phyloP scores from a whole-genome alignment of 2,888 invertebrate species.

The Encarsia formosa region DNA sequence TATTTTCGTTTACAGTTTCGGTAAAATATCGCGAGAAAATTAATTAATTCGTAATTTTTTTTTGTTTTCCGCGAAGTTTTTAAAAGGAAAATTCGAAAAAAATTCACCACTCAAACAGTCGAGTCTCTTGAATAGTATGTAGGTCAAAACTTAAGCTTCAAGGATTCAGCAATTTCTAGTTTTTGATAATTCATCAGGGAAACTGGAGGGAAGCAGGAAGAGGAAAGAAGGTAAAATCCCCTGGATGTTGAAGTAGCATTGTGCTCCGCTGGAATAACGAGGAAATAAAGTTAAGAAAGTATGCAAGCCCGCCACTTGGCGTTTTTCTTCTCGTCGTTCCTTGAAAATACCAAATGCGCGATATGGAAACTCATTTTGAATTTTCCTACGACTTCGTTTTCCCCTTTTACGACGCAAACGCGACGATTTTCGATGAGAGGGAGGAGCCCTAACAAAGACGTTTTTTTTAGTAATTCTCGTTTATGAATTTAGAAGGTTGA shows the following conservation, averaged over 20 bases:
- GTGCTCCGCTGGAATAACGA: constrained; percentile 15
- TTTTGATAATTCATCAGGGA: constrained; percentile 37
- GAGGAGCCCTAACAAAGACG: too few relatives aligned
- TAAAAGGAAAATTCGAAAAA: too few relatives aligned
- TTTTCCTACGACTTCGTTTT: constrained; percentile 18
- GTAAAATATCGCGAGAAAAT: not conserved
- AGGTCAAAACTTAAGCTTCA: constrained; percentile 13
- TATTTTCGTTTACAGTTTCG: too few relatives aligned
- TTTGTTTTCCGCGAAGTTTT: too few relatives aligned
- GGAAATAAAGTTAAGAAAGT: constrained; percentile 26
- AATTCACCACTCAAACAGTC: too few relatives aligned
- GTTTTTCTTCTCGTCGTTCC: not conserved
- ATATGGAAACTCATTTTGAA: constrained; percentile 23
- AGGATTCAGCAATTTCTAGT: constrained; percentile 20
- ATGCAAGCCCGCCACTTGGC: constrained; percentile 17
- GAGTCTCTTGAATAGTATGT: constrained; percentile 3
- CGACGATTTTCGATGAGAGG: constrained; percentile 17
- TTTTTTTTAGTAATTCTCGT: too few relatives aligned
- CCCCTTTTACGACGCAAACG: constrained; percentile 10
- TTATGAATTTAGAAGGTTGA: too few relatives aligned
- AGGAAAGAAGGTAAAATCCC: not conserved
- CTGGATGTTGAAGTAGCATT: constrained; percentile 8
- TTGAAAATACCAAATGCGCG: constrained; percentile 11
- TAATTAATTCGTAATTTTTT: not conserved
- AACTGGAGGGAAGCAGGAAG: constrained; percentile 4